phyloP scores from a whole-genome alignment of 37 sponge, comb jelly and placozoan species.

The Mnemiopsis leidyi region DNA sequence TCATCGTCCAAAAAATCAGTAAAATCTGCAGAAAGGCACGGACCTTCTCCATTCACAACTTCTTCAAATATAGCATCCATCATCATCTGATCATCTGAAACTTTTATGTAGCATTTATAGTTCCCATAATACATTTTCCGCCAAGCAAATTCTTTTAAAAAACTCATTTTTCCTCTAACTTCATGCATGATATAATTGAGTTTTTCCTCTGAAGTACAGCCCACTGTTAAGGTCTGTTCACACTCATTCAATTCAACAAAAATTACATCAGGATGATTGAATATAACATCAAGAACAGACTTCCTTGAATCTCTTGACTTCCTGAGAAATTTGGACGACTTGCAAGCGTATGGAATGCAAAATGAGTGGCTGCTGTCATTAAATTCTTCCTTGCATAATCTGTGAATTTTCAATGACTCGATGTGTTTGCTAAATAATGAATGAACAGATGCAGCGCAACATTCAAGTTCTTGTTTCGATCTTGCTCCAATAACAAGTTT shows the following conservation, averaged over 20 bases:
- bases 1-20: neutral
- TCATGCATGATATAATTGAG: neutral
- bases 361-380: neutral
- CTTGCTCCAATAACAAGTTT: neutral
- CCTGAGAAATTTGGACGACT: neutral
- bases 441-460: neutral
- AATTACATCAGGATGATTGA: neutral
- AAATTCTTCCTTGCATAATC: neutral
- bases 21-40: neutral
- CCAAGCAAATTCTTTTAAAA: neutral
- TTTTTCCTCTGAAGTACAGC: neutral
- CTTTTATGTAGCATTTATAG: neutral
- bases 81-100: neutral
- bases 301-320: neutral
- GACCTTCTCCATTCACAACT: neutral
- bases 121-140: neutral
- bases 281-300: neutral
- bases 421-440: neutral
- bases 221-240: neutral
- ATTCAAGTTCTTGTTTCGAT: neutral
- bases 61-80: neutral
- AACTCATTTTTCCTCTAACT: neutral
- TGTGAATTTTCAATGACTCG: neutral
- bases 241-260: neutral
- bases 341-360: neutral